Percentiles rank a stretch among this genome's conserved stretches.
Evolutionary conservation across 2,888 invertebrate genomes (phyloP).

Genomic region (Ennomos fuscantarius): DNA sequence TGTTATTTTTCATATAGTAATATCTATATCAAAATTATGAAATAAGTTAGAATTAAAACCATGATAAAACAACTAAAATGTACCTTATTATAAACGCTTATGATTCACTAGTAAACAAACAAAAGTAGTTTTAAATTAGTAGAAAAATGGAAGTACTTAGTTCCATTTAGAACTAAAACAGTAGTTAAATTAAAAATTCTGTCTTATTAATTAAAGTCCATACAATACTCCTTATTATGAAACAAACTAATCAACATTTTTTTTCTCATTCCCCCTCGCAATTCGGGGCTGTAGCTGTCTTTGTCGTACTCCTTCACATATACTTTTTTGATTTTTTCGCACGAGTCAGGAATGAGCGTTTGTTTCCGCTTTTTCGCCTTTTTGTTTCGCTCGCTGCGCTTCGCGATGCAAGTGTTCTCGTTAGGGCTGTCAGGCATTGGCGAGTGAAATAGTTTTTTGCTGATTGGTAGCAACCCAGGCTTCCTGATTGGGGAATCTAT

Average conservation of each 20-base stretch:
- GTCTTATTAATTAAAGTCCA: conserved; percentile 54
- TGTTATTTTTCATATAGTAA: too few relatives aligned
- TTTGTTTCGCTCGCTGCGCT: conserved; percentile 44
- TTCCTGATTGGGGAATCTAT: conserved; percentile 69
- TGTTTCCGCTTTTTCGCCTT: conserved; percentile 65
- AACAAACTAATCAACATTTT: conserved; percentile 67
- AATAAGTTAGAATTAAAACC: too few relatives aligned
- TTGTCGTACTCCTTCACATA: conserved; percentile 65
- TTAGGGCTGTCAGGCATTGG: conserved; percentile 53
- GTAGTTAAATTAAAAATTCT: too few relatives aligned
- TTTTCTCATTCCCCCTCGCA: conserved; percentile 62
- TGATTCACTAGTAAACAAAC: too few relatives aligned
- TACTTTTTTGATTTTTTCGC: conserved; percentile 62
- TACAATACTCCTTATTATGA: conserved; percentile 69
- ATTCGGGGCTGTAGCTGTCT: conserved; percentile 59
- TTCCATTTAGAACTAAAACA: too few relatives aligned
- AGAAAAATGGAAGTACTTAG: too few relatives aligned
- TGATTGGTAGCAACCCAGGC: conserved; percentile 61
- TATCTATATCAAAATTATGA: too few relatives aligned
- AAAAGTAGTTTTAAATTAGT: too few relatives aligned
- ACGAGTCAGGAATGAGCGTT: conserved; percentile 56
- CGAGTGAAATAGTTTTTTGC: conserved; percentile 73
- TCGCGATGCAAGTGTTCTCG: conserved; percentile 44
- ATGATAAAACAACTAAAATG: too few relatives aligned
- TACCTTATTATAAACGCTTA: too few relatives aligned